These are phyloP conservation scores for Pseudotriccus pelzelni DNA, from an alignment of 2,797 vertebrate genomes.

Conservation along the genomic window DNA sequence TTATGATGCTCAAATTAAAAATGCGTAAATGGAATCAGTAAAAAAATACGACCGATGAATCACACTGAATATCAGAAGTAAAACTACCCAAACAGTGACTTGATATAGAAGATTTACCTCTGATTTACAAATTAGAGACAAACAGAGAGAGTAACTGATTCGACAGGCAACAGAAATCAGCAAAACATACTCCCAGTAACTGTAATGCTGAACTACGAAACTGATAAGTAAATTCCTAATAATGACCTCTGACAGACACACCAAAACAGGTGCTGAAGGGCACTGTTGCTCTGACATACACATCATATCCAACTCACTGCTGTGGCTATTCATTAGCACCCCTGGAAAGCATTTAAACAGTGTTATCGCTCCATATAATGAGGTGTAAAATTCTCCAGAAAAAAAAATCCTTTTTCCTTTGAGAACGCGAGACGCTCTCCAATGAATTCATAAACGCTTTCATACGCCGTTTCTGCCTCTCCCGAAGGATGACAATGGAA, in stretches of 20 bases:
- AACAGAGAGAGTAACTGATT: neutral
- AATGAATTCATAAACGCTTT: neutral
- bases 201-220: neutral
- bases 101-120: neutral
- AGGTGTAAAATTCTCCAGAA: neutral
- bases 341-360: neutral
- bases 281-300: neutral
- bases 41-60: neutral
- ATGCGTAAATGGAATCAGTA: neutral
- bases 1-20: neutral
- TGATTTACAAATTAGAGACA: neutral
- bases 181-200: neutral
- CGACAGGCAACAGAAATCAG: neutral
- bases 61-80: neutral
- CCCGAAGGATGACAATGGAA: neutral
- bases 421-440: neutral
- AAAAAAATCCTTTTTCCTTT: neutral
- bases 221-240: neutral
- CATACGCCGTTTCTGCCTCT: neutral
- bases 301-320: neutral
- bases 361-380: neutral
- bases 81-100: neutral
- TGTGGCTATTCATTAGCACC: neutral
- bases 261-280: neutral
- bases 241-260: neutral